These are phyloP conservation scores for Tuta absoluta DNA, from an alignment of 2,888 invertebrate species.

Conservation along the genomic window DNA sequence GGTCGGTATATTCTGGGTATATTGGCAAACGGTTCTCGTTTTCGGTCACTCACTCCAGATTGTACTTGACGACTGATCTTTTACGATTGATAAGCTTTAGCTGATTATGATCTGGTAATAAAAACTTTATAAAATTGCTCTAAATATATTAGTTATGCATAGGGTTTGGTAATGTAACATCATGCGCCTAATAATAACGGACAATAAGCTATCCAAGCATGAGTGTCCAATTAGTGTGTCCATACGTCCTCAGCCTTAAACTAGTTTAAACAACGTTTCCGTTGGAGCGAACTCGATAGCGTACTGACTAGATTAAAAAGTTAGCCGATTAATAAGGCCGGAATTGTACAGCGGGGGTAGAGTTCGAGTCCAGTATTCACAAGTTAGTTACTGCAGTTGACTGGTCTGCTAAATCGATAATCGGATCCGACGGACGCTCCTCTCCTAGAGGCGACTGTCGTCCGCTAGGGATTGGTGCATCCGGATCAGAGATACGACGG, in stretches of 20 bases:
- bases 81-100: background rate
- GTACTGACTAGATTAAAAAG: slow-evolving; percentile 23
- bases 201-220: slow-evolving; percentile 15
- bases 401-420: slow-evolving; percentile 52
- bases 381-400: slow-evolving; percentile 17
- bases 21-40: slow-evolving; percentile 36
- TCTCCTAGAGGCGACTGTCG: slow-evolving; percentile 44
- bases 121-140: background rate
- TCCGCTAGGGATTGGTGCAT: slow-evolving; percentile 61
- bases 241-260: slow-evolving; percentile 21
- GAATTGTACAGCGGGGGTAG: slow-evolving; percentile 14
- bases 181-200: slow-evolving; percentile 1
- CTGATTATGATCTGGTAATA: background rate
- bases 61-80: background rate
- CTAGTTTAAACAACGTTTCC: slow-evolving; percentile 24
- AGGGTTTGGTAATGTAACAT: background rate
- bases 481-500: slow-evolving; percentile 54
- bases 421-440: slow-evolving; percentile 55
- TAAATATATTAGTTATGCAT: background rate
- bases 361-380: slow-evolving; percentile 1
- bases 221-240: slow-evolving; percentile 19
- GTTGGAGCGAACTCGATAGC: slow-evolving; percentile 22
- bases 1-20: slow-evolving; percentile 38
- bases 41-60: slow-evolving; percentile 39
- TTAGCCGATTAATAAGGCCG: slow-evolving; percentile 19